Evolutionary conservation across 2,113 vertebrate genomes (phyloP).

Genomic region (Balaeniceps rex): DNA sequence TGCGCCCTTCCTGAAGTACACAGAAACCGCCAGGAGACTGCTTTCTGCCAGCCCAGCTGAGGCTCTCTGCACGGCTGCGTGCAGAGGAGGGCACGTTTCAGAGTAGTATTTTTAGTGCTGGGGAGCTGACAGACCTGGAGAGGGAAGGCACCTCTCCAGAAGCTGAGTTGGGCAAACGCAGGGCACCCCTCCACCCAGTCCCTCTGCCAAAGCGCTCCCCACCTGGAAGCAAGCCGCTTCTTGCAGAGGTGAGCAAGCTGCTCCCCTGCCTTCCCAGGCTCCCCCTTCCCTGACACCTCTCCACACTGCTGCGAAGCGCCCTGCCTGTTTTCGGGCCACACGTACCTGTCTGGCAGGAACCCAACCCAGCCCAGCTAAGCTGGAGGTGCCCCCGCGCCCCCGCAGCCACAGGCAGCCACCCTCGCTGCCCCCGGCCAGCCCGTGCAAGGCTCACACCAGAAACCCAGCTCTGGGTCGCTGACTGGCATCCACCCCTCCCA

Average conservation of each 20-base stretch:
- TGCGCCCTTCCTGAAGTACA: constrained; percentile 9
- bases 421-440: fast-evolving
- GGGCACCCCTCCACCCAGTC: neutral
- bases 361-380: neutral
- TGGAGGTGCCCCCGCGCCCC: neutral
- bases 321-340: neutral
- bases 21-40: neutral
- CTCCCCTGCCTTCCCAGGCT: neutral
- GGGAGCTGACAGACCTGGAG: neutral
- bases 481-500: neutral
- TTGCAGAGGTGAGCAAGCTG: neutral
- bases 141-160: neutral
- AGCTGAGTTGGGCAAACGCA: neutral
- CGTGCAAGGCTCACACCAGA: fast-evolving
- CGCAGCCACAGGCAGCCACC: fast-evolving
- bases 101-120: neutral
- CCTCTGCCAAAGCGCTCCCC: neutral
- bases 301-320: neutral
- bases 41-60: neutral
- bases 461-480: neutral
- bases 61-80: neutral
- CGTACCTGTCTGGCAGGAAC: neutral
- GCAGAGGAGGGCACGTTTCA: neutral
- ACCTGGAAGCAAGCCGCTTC: neutral
- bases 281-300: neutral